phyloP scores from a whole-genome alignment of 2,888 invertebrate species.

The Torymus texanus region DNA sequence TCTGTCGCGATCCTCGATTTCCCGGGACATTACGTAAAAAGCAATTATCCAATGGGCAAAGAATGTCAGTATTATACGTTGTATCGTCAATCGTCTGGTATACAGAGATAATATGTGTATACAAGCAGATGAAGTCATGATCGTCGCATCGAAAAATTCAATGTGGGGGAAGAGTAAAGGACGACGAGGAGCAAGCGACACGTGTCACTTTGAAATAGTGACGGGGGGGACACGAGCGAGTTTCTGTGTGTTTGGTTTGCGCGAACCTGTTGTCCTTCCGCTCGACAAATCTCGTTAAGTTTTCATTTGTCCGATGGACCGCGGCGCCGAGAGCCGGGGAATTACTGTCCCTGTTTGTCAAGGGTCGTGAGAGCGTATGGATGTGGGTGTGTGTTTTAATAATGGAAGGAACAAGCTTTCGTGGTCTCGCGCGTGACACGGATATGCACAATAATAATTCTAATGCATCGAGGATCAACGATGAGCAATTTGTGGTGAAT shows the following conservation, averaged over 20 bases:
- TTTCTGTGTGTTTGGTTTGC: background rate
- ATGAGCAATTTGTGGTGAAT: too few relatives aligned
- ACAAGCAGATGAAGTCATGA: background rate
- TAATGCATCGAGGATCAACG: background rate
- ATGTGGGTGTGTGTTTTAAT: constrained; percentile 22
- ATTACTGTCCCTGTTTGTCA: background rate
- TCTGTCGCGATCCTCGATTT: constrained; percentile 59
- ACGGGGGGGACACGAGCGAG: background rate
- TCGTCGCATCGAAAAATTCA: background rate
- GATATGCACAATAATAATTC: constrained; percentile 8
- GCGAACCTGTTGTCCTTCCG: constrained; percentile 48
- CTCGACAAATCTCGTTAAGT: constrained; percentile 69
- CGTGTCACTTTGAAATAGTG: constrained; percentile 53
- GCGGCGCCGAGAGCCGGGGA: background rate
- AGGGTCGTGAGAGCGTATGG: too few relatives aligned
- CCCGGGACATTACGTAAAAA: constrained; percentile 71
- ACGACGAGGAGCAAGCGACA: constrained; percentile 33
- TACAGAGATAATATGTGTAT: constrained; percentile 19
- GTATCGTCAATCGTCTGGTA: constrained; percentile 8
- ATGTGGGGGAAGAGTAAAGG: background rate
- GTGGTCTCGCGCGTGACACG: background rate
- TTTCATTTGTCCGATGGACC: constrained; percentile 70
- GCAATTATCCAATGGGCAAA: constrained; percentile 67
- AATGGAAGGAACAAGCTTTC: constrained; percentile 25
- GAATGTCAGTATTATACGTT: constrained; percentile 62